phyloP scores from a whole-genome alignment of 2,888 invertebrate genomes.

The Mantis religiosa region DNA sequence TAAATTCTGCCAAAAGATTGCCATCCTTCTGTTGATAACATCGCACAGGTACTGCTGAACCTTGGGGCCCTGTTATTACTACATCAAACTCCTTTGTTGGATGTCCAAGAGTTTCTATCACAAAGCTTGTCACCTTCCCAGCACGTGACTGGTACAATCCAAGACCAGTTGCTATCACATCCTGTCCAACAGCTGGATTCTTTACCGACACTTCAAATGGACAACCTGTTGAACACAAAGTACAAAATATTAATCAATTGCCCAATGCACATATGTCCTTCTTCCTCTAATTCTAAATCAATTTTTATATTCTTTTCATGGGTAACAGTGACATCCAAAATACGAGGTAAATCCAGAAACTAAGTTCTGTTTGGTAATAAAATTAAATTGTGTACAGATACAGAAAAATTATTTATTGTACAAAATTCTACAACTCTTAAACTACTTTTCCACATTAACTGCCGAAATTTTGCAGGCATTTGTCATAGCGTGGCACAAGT shows the following conservation, averaged over 20 bases:
- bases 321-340: too few species aligned
- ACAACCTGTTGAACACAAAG: conserved; percentile 42
- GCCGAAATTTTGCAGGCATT: too few species aligned
- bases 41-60: conserved; percentile 78
- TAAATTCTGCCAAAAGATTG: conserved; percentile 90
- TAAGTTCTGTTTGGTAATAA: too few species aligned
- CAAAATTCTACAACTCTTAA: too few species aligned
- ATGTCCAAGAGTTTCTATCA: conserved; percentile 81
- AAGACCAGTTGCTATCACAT: conserved; percentile 71
- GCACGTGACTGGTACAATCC: conserved; percentile 84
- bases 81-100: conserved; percentile 88
- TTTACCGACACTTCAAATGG: conserved; percentile 56
- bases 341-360: too few species aligned
- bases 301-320: too few species aligned
- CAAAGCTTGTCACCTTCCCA: conserved; percentile 78
- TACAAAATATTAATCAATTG: background rate
- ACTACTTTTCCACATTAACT: too few species aligned
- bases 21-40: conserved; percentile 97
- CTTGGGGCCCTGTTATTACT: conserved; percentile 76
- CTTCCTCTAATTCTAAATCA: too few species aligned
- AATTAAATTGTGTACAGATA: too few species aligned
- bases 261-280: too few species aligned
- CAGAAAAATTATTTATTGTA: too few species aligned
- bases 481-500: too few species aligned
- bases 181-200: conserved; percentile 65